phyloP scores from a whole-genome alignment of 1,140 invertebrate species.

The Pogonognathellus flavescens region DNA sequence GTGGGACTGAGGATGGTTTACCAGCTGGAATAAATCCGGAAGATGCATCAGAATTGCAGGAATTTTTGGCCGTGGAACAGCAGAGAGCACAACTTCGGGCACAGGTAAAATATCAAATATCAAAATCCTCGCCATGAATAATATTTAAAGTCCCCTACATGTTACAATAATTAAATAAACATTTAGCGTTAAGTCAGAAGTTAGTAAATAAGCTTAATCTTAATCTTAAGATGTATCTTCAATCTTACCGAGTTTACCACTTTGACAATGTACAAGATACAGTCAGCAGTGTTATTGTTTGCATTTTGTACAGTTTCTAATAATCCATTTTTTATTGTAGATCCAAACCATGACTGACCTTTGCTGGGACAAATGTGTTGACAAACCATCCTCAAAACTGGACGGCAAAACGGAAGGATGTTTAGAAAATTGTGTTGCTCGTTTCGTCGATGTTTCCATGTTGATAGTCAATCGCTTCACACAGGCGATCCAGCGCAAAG shows the following conservation, averaged over 20 bases:
- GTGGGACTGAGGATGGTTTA: neutral
- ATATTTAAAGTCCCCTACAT: too few relatives aligned
- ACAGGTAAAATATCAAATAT: conserved; percentile 71
- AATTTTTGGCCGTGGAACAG: conserved; percentile 76
- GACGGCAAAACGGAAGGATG: conserved; percentile 91
- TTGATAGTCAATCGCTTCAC: conserved; percentile 89
- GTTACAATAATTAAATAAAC: too few relatives aligned
- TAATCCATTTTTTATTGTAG: conserved; percentile 73
- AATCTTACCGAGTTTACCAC: too few relatives aligned
- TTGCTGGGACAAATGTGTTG: conserved; percentile 96
- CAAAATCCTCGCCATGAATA: neutral
- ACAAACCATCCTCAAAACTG: conserved; percentile 87
- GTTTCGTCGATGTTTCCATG: conserved; percentile 92
- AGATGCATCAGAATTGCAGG: conserved; percentile 50
- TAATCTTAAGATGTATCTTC: too few relatives aligned
- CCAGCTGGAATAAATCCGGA: neutral
- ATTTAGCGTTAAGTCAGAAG: too few relatives aligned
- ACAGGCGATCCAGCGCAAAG: conserved; percentile 77
- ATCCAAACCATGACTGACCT: conserved; percentile 92
- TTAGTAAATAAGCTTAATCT: too few relatives aligned
- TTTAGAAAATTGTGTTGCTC: conserved; percentile 91
- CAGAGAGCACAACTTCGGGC: conserved; percentile 89
- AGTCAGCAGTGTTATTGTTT: too few relatives aligned
- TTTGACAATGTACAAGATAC: too few relatives aligned
- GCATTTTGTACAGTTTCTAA: too few relatives aligned